Evolutionary conservation across 2,888 invertebrate species (phyloP), one percentile per base, ranked within the genome.

Genomic region (Tupiocoris notatus): DNA sequence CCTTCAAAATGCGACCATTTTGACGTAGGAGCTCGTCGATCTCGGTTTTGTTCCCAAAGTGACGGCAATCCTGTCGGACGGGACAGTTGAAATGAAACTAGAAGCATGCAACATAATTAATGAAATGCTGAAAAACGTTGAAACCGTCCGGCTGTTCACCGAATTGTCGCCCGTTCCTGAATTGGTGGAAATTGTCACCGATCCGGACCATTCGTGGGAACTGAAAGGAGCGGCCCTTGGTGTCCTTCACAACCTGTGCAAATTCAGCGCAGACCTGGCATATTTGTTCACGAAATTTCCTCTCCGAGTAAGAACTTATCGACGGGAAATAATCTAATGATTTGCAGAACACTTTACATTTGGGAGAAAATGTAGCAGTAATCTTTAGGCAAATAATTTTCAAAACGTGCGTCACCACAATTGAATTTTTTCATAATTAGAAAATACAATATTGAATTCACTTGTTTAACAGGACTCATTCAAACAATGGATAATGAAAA

Each of bases 211-310:
- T 23, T 68, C 76, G 1, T 68, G 68, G 68, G 76, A 76, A 18
- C 68, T 76, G n/a, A 39, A 39, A 2, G 67, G 68, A 3, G 68
- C 68, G n/a, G 67, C 76, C 3, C 57, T 68, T 16, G 62, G 68
- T 1, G 64, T 67, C n/a, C 20, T 70, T 16, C 67, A 76, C 63
- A 76, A 76, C 22, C 24, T 76, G 24, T 1, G 18, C 39, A 76
- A 76, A 54, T 67, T 76, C 24, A 76, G 76, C 57, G 56, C 62
- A 12, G 76, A 76, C 17, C 59, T 76, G 62, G 68, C 68, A 17
- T 67, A 21, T 20, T 18, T 68, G 3, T 23, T 67, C 3, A n/a
- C 63, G 3, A 67, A 76, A 57, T 24, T 25, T 54, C 63, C 76
- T 6, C 20, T 62, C 16, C 67, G 59, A 39, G 76, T 67, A 54